Conservation (phyloP, 1,140 invertebrate species). For the Lordiphosa mommai region DNA sequence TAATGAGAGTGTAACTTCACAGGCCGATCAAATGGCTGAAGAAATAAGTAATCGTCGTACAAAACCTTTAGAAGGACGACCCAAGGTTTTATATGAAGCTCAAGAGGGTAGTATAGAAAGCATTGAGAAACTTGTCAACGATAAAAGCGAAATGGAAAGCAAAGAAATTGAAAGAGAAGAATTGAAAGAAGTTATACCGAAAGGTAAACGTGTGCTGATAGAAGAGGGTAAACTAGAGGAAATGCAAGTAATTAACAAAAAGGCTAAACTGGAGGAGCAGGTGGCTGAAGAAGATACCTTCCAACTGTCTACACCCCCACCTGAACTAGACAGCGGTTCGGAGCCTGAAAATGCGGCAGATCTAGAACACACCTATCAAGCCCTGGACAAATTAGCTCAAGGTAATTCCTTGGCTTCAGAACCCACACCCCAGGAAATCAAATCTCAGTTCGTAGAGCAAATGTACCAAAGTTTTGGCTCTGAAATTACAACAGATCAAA, state of each 20-base stretch:
- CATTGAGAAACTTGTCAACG: constrained; percentile 4
- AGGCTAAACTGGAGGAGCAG: neutral
- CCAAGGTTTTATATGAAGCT: constrained; percentile 32
- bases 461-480: constrained; percentile 29
- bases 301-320: too few species aligned
- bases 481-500: constrained; percentile 1
- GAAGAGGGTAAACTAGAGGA: constrained; percentile 12
- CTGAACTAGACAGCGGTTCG: constrained; percentile 13
- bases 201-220: constrained; percentile 10
- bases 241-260: neutral
- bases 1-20: constrained; percentile 20
- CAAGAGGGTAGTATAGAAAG: neutral
- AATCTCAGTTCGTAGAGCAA: constrained; percentile 16
- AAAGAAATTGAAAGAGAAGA: neutral
- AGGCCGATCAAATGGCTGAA: constrained; percentile 36
- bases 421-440: constrained; percentile 15
- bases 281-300: too few species aligned
- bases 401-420: neutral
- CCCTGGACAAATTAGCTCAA: constrained; percentile 7
- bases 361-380: constrained; percentile 7
- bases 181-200: neutral
- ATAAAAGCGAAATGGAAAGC: neutral
- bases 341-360: constrained; percentile 13
- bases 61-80: constrained; percentile 22
- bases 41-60: constrained; percentile 16